Base-by-base conservation (phyloP, 1,140 invertebrate species). In the Coelopa frigida region DNA sequence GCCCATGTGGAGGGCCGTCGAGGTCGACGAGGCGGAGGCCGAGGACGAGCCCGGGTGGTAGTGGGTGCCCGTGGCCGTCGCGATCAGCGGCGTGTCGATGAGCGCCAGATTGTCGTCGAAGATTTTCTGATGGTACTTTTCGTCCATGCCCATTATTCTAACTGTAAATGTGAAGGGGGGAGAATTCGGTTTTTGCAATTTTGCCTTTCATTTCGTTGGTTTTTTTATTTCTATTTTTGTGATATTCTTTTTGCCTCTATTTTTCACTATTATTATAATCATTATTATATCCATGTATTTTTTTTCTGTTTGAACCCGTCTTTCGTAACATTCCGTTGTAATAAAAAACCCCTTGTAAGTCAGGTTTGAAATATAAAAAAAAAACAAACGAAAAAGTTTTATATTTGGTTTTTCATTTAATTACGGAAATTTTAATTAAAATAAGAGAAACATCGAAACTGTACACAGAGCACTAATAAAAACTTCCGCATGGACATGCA, bases 61-160 rank as follows among this genome's bases (percentile, higher is more conserved):
- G 55, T 68, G 60, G 49, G 54, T 57, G 55, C 46, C 59, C n/a
- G 43, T 27, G 31, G 58, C 54, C 44, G 50, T 56, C 32, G 57
- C 62, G 53, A 69, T 68, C 17, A 69, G 50, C 33, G 66, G 66
- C 51, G 65, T 69, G 60, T 69, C 65, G 55, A 69, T 69, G 39
- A 64, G 56, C 54, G 56, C 57, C 54, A 68, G 59, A 68, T 65
- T 69, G 56, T 69, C 66, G 56, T 69, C 67, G 57, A 66, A 66
- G 54, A 69, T 60, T 58, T 58, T 66, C 53, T 65, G 66, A 61
- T 68, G 66, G 55, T 64, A 60, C 54, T 58, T 69, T 48, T 69
- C 66, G 61, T 68, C 66, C 62, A 69, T 66, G 52, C 66, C 65
- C 65, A 69, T 68, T 55, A 63, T 59, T 62, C 65, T 67, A 58